Evolutionary conservation across 1,140 invertebrate genomes (phyloP).

Genomic region (Meloidogyne floridensis): DNA sequence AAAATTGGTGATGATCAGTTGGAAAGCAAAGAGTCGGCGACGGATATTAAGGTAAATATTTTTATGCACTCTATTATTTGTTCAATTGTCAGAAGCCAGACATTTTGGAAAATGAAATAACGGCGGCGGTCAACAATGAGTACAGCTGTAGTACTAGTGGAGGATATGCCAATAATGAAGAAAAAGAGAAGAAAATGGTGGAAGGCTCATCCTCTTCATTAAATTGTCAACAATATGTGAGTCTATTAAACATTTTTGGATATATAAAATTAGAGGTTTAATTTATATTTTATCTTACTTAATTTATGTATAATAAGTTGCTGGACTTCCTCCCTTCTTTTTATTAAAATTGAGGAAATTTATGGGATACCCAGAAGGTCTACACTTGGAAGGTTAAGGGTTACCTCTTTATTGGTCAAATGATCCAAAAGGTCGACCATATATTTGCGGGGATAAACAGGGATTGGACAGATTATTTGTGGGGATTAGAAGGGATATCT

Average conservation of each 20-base stretch:
- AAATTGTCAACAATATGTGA: not conserved
- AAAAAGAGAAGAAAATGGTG: not conserved
- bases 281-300: not conserved
- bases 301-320: not conserved
- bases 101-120: not conserved
- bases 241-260: not conserved
- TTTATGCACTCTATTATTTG: not conserved
- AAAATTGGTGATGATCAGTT: not conserved
- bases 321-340: too few species aligned
- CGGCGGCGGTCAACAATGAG: not conserved
- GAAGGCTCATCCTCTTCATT: not conserved
- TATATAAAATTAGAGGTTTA: not conserved
- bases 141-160: slow-evolving; percentile 1
- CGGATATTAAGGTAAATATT: slow-evolving; percentile 9
- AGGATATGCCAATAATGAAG: not conserved
- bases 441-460: too few species aligned
- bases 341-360: too few species aligned
- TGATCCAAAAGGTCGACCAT: too few species aligned
- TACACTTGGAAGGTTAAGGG: too few species aligned
- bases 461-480: too few species aligned
- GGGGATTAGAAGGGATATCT: too few species aligned
- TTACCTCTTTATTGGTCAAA: too few species aligned
- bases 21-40: not conserved
- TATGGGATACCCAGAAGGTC: too few species aligned
- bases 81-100: not conserved